phyloP scores from a whole-genome alignment of 2,888 invertebrate species.

The Anaspis maculata region DNA sequence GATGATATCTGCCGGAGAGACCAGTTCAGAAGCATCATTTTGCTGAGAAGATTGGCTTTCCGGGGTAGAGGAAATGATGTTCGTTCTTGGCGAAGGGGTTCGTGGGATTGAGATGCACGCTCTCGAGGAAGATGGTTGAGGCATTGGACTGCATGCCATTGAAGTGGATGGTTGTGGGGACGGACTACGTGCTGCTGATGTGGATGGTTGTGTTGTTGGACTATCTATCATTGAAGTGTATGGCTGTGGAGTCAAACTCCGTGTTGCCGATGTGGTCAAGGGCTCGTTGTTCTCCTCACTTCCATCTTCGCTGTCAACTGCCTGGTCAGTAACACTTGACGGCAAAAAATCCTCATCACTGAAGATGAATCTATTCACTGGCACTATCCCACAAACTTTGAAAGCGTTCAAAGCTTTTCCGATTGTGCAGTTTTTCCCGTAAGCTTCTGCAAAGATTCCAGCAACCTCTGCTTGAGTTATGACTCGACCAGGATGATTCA shows the following conservation, averaged over 20 bases:
- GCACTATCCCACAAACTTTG: conserved; percentile 1
- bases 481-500: neutral
- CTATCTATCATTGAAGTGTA: neutral
- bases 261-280: neutral
- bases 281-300: neutral
- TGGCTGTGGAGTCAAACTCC: neutral
- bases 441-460: neutral
- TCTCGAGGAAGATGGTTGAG: no score
- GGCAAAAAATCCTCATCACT: neutral
- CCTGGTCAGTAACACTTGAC: neutral
- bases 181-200: no score
- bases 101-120: no score
- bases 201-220: neutral
- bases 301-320: neutral
- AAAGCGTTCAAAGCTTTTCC: neutral
- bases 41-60: no score
- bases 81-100: no score
- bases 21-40: no score
- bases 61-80: no score
- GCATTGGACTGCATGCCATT: no score
- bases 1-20: no score
- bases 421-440: neutral
- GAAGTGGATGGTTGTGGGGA: no score
- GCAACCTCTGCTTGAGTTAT: neutral
- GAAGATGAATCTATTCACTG: neutral